Evolutionary conservation across 2,888 invertebrate genomes (phyloP).

Genomic region (Phaonia tiefii): DNA sequence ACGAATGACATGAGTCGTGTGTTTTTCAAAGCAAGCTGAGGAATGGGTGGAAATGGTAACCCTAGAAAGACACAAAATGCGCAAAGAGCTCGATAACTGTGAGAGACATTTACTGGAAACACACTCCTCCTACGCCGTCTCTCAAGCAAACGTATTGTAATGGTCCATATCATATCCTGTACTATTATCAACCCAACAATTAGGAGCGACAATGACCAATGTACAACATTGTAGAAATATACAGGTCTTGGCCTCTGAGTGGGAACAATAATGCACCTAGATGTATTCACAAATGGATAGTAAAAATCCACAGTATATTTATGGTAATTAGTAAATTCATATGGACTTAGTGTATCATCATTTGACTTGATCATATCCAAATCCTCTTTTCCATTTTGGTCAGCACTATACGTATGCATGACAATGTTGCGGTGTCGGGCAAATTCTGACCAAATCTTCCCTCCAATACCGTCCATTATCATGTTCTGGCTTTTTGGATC

Average conservation of each 20-base stretch:
- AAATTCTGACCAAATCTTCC: slow-evolving; percentile 7
- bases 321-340: not conserved
- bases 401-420: slow-evolving; percentile 21
- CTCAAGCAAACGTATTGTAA: slow-evolving; percentile 7
- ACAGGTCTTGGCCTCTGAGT: not conserved
- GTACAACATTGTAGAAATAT: not conserved
- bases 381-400: not conserved
- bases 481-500: slow-evolving; percentile 7
- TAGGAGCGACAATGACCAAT: slow-evolving; percentile 26
- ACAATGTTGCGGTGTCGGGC: slow-evolving; percentile 27
- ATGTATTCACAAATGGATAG: slow-evolving; percentile 40
- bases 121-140: not conserved
- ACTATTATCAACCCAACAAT: not conserved
- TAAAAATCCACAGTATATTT: slow-evolving; percentile 27
- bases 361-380: not conserved
- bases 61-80: slow-evolving; percentile 22
- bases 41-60: slow-evolving; percentile 18
- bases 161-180: not conserved
- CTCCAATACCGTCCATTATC: too few species aligned
- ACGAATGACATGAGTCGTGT: not conserved
- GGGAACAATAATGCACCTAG: too few species aligned
- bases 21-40: not conserved
- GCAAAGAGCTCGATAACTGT: not conserved
- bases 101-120: not conserved
- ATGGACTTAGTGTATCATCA: slow-evolving; percentile 44